A percentile compares a stretch with the other conserved stretches of the same genome.
These are phyloP conservation scores for Chrysochloris asiatica DNA, from an alignment of 2,113 vertebrate species.

Conservation along the genomic window DNA sequence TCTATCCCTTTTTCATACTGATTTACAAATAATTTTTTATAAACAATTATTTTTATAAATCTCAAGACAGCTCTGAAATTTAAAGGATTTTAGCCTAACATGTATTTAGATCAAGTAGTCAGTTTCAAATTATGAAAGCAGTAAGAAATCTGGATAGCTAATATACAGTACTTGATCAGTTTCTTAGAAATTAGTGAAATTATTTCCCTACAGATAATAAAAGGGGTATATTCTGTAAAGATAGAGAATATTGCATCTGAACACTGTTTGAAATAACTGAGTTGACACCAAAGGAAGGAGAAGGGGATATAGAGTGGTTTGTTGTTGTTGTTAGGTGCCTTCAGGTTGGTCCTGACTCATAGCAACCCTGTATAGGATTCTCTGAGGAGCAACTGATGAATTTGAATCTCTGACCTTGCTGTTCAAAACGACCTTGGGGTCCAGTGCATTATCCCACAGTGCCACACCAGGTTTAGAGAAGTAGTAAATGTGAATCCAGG, in stretches of 20 bases:
- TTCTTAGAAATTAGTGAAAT: constrained; percentile 34
- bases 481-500: not conserved
- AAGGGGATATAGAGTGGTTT: not conserved
- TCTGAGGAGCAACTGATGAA: too few species aligned
- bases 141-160: not conserved
- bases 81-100: constrained; percentile 21
- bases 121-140: constrained; percentile 20
- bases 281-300: not conserved
- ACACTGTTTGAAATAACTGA: not conserved
- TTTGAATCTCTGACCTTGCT: too few species aligned
- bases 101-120: not conserved
- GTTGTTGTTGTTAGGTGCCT: too few species aligned
- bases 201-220: constrained; percentile 35
- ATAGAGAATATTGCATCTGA: not conserved
- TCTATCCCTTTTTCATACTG: constrained; percentile 37
- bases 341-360: too few species aligned
- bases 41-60: constrained; percentile 34
- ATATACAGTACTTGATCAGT: not conserved
- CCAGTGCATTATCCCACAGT: too few species aligned
- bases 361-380: too few species aligned
- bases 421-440: too few species aligned
- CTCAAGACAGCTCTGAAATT: not conserved
- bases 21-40: constrained; percentile 8
- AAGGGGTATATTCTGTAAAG: constrained; percentile 18
- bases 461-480: too few species aligned